Conservation (phyloP, 2,888 invertebrate genomes). For the Panorpa germanica region DNA sequence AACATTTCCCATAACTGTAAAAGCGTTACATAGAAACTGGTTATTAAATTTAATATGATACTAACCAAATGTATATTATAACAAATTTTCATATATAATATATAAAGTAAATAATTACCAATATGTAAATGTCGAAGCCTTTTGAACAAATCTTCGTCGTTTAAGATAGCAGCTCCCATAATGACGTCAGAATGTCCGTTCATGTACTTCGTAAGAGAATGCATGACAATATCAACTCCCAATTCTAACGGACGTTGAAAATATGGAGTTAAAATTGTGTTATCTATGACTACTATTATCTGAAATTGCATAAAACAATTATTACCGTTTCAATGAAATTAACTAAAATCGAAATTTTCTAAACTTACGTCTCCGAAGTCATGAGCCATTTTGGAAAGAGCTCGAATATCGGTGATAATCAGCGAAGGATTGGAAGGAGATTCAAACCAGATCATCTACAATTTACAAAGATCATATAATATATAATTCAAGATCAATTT, state of each 20-base stretch:
- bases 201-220: constrained; percentile 16
- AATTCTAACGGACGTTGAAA: constrained; percentile 16
- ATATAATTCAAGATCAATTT: too few species aligned
- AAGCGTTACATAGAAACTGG: constrained; percentile 12
- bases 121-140: constrained; percentile 35
- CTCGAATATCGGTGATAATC: too few species aligned
- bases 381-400: too few species aligned
- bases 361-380: too few species aligned
- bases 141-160: constrained; percentile 21
- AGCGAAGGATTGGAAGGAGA: too few species aligned
- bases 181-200: constrained; percentile 17
- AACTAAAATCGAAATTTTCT: too few species aligned
- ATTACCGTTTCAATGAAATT: too few species aligned
- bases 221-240: constrained; percentile 16
- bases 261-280: constrained; percentile 15
- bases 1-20: constrained; percentile 50
- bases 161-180: constrained; percentile 14
- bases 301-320: not conserved
- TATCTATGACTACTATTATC: constrained; percentile 13
- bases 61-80: too few species aligned
- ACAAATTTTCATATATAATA: too few species aligned
- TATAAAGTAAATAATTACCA: too few species aligned
- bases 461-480: too few species aligned
- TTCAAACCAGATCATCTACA: too few species aligned
- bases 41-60: not conserved